Conservation (phyloP, 2,113 vertebrate genomes). For the Peromyscus maniculatus region DNA sequence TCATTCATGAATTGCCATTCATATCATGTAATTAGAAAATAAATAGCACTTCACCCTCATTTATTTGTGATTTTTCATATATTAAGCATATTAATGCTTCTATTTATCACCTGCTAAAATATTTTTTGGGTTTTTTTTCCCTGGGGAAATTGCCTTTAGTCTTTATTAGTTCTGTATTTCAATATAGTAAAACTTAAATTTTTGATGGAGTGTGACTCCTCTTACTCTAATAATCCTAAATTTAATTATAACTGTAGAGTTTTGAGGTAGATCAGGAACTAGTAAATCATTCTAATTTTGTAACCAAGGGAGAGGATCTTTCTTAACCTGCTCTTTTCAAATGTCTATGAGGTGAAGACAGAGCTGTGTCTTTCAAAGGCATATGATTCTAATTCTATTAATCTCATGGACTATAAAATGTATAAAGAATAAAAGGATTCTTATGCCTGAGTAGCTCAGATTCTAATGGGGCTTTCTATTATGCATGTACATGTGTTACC, state of each 20-base stretch:
- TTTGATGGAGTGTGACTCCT: background rate
- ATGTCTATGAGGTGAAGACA: background rate
- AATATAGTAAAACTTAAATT: background rate
- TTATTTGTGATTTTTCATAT: conserved; percentile 1
- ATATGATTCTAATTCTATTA: conserved; percentile 17
- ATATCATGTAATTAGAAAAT: background rate
- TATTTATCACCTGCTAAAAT: background rate
- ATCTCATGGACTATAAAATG: background rate
- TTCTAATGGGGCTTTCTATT: background rate
- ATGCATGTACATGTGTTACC: background rate
- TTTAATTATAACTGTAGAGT: conserved; percentile 13
- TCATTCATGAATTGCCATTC: conserved; percentile 34
- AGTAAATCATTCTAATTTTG: background rate
- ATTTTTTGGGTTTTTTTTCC: background rate
- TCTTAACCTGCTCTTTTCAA: background rate
- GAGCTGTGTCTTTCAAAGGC: background rate
- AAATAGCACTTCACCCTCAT: background rate
- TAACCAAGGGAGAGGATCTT: background rate
- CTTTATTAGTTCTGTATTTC: background rate
- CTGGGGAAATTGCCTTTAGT: background rate
- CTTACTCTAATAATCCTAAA: background rate
- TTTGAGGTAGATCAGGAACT: background rate
- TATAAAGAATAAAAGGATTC: background rate
- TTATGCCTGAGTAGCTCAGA: background rate
- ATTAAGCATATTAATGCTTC: conserved; percentile 19